Base-by-base conservation (phyloP, 2,113 vertebrate genomes). In the Etheostoma cragini region DNA sequence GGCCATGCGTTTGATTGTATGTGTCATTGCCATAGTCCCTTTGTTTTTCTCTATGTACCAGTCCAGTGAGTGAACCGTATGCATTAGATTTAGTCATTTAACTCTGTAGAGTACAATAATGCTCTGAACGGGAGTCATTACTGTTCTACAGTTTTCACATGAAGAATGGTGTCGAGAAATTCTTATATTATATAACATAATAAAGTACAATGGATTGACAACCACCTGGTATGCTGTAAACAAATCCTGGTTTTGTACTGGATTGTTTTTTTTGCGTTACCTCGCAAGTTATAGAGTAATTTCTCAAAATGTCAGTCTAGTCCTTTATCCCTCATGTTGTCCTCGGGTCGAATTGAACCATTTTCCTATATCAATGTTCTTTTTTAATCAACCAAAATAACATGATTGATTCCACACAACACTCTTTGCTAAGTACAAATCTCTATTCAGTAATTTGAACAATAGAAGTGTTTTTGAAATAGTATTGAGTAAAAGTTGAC, bases 181-280 rank as follows among this genome's bases (percentile, higher is more conserved):
- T n/a, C n/a, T n/a, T n/a, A n/a, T n/a, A n/a, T n/a, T n/a, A n/a
- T 30, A 30, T 30, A 30, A 30, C 30, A 30, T 30, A 30, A 30
- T 2, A 3, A 30, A 58, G 77, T 70, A 61, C 69, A 79, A 53
- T 49, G 53, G 68, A 74, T 78, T 52, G 30, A 30, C 30, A n/a
- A 79, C 81, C 73, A 76, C 66, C 73, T 26, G 21, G 84, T 86
- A 70, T 81, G 86, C 85, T 86, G 86, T 89, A 80, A 87, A 91
- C 86, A 83, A 83, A 86, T 87, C 90, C 89, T 88, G 87, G 78
- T 93, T 94, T 92, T 88, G 80, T 94, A 88, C 89, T 91, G 91
- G 91, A 94, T 89, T 88, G 88, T 79, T 84, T 91, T 88, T 30
- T 92, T 89, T 87, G 86, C 87, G 81, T 91, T 92, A 80, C 77